Percentiles rank a stretch among this genome's conserved stretches.
Conservation (phyloP, 1,140 invertebrate genomes). For the Trachymyrmex cornetzi region DNA sequence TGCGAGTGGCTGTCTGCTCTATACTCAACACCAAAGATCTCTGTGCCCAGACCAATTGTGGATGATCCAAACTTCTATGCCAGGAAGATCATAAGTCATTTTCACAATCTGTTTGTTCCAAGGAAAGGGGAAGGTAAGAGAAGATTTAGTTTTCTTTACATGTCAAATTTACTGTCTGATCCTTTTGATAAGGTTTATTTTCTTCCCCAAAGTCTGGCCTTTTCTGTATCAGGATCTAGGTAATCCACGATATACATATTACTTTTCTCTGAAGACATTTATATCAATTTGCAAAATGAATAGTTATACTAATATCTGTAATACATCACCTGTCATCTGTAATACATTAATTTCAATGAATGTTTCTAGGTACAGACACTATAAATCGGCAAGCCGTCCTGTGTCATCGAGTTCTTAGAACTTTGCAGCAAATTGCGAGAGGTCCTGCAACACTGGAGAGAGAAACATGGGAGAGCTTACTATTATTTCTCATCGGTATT, state of each 20-base stretch:
- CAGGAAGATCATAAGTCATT: slow-evolving; percentile 96
- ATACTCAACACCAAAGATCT: slow-evolving; percentile 92
- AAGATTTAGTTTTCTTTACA: not conserved
- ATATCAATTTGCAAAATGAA: not conserved
- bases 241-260: slow-evolving; percentile 84
- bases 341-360: slow-evolving; percentile 40
- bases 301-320: not conserved
- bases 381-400: slow-evolving; percentile 97
- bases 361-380: slow-evolving; percentile 91
- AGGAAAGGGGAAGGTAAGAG: slow-evolving; percentile 94
- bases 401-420: slow-evolving; percentile 97
- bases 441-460: slow-evolving; percentile 92
- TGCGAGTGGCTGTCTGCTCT: slow-evolving; percentile 98
- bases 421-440: slow-evolving; percentile 95
- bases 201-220: slow-evolving; percentile 92
- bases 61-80: slow-evolving; percentile 97
- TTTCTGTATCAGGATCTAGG: slow-evolving; percentile 95
- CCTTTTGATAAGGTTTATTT: slow-evolving; percentile 64
- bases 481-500: slow-evolving; percentile 96
- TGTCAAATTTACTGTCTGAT: not conserved
- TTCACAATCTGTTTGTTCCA: slow-evolving; percentile 98
- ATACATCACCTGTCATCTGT: slow-evolving; percentile 32
- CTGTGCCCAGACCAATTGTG: slow-evolving; percentile 94
- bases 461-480: slow-evolving; percentile 96
- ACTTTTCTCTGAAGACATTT: not conserved